phyloP scores from a whole-genome alignment of 2,113 vertebrate species.

The Heteronetta atricapilla region DNA sequence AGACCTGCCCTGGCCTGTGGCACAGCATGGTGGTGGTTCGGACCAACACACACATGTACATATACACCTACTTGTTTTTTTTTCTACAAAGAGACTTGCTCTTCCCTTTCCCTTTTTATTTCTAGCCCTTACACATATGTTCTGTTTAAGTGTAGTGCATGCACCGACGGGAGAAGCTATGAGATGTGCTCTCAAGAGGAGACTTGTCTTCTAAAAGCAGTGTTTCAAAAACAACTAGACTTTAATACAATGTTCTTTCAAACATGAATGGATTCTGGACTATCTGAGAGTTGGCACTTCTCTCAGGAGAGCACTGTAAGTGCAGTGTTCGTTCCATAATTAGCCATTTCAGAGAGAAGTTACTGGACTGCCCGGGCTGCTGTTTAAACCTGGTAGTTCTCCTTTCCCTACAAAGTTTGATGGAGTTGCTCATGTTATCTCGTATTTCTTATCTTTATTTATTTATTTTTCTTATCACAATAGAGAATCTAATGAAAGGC shows the following conservation, averaged over 20 bases:
- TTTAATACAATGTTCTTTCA: neutral
- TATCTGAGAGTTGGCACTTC: neutral
- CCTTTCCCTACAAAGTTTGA: neutral
- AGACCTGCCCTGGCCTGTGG: neutral
- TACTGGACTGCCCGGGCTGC: neutral
- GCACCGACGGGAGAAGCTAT: neutral
- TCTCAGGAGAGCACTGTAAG: neutral
- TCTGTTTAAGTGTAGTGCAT: neutral
- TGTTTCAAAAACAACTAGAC: neutral
- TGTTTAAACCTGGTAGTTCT: slow-evolving; percentile 16
- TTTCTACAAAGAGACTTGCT: neutral
- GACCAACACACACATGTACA: fast-evolving
- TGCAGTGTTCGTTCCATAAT: neutral
- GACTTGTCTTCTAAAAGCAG: neutral
- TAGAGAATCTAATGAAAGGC: slow-evolving; percentile 42
- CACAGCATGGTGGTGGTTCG: neutral
- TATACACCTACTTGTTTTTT: neutral
- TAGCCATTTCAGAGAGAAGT: slow-evolving; percentile 26
- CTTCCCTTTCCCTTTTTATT: neutral
- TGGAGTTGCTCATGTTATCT: neutral
- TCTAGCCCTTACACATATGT: neutral
- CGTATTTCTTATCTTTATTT: neutral
- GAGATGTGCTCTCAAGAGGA: neutral
- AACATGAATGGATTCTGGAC: neutral
- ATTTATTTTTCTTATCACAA: neutral